Evolutionary conservation across 2,888 invertebrate genomes (phyloP).

Genomic region (Yponomeuta malinellus): DNA sequence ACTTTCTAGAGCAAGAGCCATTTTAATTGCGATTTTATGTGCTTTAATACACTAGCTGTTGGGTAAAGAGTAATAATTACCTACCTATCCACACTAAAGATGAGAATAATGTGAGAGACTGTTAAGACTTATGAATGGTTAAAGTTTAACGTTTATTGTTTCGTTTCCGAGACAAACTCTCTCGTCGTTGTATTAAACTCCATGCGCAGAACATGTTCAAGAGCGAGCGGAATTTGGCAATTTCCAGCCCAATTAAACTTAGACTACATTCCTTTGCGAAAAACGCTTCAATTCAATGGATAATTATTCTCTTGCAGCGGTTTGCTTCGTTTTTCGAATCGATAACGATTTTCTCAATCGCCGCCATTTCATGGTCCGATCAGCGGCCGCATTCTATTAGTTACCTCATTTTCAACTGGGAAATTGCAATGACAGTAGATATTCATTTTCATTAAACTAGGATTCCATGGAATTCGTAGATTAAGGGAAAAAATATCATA

Average conservation of each 20-base stretch:
- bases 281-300: background rate
- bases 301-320: slow-evolving; percentile 11
- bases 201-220: background rate
- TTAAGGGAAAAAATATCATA: too few species aligned
- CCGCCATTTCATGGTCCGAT: background rate
- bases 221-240: background rate
- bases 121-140: background rate
- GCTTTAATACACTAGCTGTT: slow-evolving; percentile 4
- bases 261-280: background rate
- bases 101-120: slow-evolving; percentile 2
- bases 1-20: slow-evolving; percentile 9
- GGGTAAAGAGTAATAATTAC: background rate
- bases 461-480: too few species aligned
- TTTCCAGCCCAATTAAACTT: background rate
- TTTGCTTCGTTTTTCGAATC: slow-evolving; percentile 7
- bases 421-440: background rate
- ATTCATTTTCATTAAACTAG: background rate
- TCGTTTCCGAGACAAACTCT: slow-evolving; percentile 4
- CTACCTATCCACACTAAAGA: background rate
- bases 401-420: background rate
- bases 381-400: background rate
- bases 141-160: slow-evolving; percentile 5
- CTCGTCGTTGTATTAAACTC: background rate
- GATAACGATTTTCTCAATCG: background rate
- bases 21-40: slow-evolving; percentile 7